Evolutionary conservation across 2,797 vertebrate species (phyloP), one percentile per base, ranked within the genome.

Genomic region (Poliocrania exsul): DNA sequence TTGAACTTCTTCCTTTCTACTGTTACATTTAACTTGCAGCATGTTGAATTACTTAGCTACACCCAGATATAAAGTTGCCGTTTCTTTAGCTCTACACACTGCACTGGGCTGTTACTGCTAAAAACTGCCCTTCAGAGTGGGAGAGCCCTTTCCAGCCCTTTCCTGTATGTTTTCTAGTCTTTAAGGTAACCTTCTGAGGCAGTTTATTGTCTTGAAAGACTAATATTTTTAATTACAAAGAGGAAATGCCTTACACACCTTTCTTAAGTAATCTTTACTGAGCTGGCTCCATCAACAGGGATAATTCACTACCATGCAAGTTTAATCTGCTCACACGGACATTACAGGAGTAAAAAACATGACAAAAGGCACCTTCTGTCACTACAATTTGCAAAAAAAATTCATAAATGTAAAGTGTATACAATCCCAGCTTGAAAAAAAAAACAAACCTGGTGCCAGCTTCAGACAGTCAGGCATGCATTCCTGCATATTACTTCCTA

Each of bases 31-130:
- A 94, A 96, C 95, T 95, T 86, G 82, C 81, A 90, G 81, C 94
- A 96, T 96, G 92, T 82, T 95, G 92, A 88, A 93, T 96, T 96
- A 95, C 92, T 96, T 96, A 97, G 88, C 94, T 96, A 72, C 47
- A 84, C 49, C 80, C 89, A 81, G 90, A 95, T 78, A 94, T 86
- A 95, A 88, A 90, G 92, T 80, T 92, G 84, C 72, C 26, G 15
- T 46, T 94, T 86, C 67, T 78, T 73, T 69, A 86, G 88, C 79
- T 74, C 13, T 12, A 4, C 50, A 72, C 44, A 0, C 35, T 47
- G 74, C 72, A 9, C 53, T 10, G 46, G 67, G 75, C 46, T 85
- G 28, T 54, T 51, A 4, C 89, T 71, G 26, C 15, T 81, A 11
- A 83, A 64, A 81, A 10, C 29, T 80, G 84, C 37, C 71, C 65